phyloP scores from a whole-genome alignment of 2,797 vertebrate species.

The Amniataba percoides region DNA sequence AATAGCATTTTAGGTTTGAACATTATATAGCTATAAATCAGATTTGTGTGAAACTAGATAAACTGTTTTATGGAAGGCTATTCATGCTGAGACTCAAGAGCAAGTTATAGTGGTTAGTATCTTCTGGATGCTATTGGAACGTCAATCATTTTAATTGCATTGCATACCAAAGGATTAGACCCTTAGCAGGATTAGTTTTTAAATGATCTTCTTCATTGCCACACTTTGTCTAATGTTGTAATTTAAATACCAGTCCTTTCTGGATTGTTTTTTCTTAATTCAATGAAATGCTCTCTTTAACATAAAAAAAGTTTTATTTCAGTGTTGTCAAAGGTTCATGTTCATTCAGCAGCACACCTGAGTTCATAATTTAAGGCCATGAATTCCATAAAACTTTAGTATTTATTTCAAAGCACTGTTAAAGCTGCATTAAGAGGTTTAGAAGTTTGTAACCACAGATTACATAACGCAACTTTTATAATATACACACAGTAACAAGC shows the following conservation, averaged over 20 bases:
- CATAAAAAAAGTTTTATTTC: constrained; percentile 6
- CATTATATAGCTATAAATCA: constrained; percentile 56
- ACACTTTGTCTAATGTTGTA: constrained; percentile 15
- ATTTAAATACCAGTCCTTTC: constrained; percentile 20
- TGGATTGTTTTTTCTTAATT: constrained; percentile 11
- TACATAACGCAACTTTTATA: not conserved
- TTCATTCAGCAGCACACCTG: not conserved
- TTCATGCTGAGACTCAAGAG: constrained; percentile 1
- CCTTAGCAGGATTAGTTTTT: constrained; percentile 4
- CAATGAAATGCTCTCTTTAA: not conserved
- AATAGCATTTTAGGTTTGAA: constrained; percentile 32
- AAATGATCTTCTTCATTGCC: constrained; percentile 2
- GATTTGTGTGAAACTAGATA: constrained; percentile 48
- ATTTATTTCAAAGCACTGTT: constrained; percentile 46
- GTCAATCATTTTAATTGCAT: constrained; percentile 7
- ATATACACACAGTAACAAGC: not conserved
- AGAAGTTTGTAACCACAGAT: not conserved
- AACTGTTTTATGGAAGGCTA: not conserved
- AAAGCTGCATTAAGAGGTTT: constrained; percentile 17
- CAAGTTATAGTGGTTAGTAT: not conserved
- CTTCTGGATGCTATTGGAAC: constrained; percentile 13
- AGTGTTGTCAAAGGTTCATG: not conserved
- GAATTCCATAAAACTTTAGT: constrained; percentile 13
- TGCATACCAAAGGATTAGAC: constrained; percentile 38
- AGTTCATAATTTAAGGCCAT: constrained; percentile 2